These are phyloP conservation scores for Germaria angustata DNA, from an alignment of 2,888 invertebrate species.

Conservation along the genomic window DNA sequence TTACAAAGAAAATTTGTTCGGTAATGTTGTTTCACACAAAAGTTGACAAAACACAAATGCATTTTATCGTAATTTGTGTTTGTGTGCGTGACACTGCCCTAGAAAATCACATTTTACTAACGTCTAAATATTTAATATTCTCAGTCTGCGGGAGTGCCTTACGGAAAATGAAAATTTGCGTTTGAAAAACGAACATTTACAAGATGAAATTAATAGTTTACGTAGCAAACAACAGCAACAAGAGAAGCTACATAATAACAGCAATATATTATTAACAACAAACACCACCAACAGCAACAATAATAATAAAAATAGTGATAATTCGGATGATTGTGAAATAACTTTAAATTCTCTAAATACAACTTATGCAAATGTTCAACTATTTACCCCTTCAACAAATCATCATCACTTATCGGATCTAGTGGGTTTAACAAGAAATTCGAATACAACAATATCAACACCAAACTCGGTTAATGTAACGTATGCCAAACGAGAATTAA, in stretches of 20 bases:
- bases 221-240: conserved; percentile 72
- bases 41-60: no score
- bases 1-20: no score
- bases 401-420: conserved; percentile 57
- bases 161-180: conserved; percentile 75
- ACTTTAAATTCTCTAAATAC: conserved; percentile 62
- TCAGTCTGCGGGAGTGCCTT: conserved; percentile 77
- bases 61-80: no score
- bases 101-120: no score
- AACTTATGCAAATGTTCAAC: conserved; percentile 62
- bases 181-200: conserved; percentile 75
- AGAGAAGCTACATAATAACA: conserved; percentile 61
- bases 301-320: conserved; percentile 72
- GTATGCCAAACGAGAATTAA: conserved; percentile 74
- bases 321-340: conserved; percentile 65
- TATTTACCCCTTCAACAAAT: conserved; percentile 50
- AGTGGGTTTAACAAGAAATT: conserved; percentile 68
- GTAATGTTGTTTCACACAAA: no score
- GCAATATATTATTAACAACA: conserved; percentile 53
- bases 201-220: conserved; percentile 72
- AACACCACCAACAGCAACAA: conserved; percentile 67
- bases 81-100: no score
- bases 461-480: conserved; percentile 46
- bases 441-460: conserved; percentile 12
- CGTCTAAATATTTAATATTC: no score